Evolutionary conservation across 2,797 vertebrate species (phyloP).

Genomic region (Chloroceryle amazona): DNA sequence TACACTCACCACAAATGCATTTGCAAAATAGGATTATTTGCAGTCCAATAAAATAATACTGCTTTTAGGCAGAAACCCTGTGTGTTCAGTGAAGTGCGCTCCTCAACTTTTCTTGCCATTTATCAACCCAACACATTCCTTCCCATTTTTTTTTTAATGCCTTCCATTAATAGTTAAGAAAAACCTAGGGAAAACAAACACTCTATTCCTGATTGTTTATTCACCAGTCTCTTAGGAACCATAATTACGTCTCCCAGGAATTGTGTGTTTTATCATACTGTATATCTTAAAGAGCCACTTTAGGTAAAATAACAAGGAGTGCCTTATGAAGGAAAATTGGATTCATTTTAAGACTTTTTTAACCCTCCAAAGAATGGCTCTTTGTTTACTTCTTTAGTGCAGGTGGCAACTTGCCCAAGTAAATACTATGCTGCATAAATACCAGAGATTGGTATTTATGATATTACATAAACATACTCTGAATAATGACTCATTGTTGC

Average conservation of each 20-base stretch:
- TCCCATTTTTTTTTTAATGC: constrained; percentile 40
- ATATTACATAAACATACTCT: constrained; percentile 82
- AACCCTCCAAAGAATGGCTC: constrained; percentile 82
- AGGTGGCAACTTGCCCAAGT: constrained; percentile 85
- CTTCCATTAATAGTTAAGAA: constrained; percentile 62
- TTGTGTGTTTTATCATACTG: constrained; percentile 75
- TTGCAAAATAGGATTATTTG: constrained; percentile 48
- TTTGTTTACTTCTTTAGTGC: constrained; percentile 84
- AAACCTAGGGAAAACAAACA: constrained; percentile 64
- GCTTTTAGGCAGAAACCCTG: constrained; percentile 36
- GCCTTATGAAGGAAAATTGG: constrained; percentile 83
- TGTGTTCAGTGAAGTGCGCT: not conserved
- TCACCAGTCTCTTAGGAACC: constrained; percentile 69
- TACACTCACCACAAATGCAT: not conserved
- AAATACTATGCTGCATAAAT: constrained; percentile 83
- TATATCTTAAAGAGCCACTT: constrained; percentile 79
- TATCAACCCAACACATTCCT: constrained; percentile 31
- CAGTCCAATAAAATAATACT: constrained; percentile 6
- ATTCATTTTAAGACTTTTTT: constrained; percentile 78
- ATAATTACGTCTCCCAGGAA: constrained; percentile 74
- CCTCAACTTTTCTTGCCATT: constrained; percentile 26
- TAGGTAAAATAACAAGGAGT: constrained; percentile 81
- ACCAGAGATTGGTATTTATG: constrained; percentile 82
- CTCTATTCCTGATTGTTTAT: constrained; percentile 72
- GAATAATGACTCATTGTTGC: constrained; percentile 81